These are phyloP conservation scores for Chelonus formosanus DNA, from an alignment of 2,888 invertebrate genomes.

Conservation along the genomic window DNA sequence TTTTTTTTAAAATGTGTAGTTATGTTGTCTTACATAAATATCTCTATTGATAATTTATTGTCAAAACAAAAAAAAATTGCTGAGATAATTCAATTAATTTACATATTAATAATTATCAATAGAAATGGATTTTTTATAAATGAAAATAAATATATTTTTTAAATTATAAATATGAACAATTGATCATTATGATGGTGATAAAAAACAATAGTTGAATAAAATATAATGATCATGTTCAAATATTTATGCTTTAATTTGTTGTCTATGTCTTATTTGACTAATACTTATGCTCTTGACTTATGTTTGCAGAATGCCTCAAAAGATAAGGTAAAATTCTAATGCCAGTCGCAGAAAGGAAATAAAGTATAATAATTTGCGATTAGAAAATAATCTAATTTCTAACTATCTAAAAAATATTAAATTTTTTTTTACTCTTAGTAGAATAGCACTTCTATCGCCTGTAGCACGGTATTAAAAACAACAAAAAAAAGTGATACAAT, in stretches of 20 bases:
- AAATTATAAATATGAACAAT: conserved; percentile 19
- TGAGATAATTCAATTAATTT: not conserved
- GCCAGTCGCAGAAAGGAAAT: conserved; percentile 28
- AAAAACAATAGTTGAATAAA: too few species aligned
- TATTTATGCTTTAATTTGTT: conserved; percentile 43
- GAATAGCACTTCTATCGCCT: conserved; percentile 27
- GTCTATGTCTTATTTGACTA: conserved; percentile 56
- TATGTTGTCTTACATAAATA: too few species aligned
- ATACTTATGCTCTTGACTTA: conserved; percentile 60
- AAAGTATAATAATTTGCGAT: conserved; percentile 20
- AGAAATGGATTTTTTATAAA: conserved; percentile 1
- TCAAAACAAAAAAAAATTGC: too few species aligned
- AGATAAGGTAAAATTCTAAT: conserved; percentile 60
- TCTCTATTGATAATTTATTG: too few species aligned
- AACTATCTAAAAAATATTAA: conserved; percentile 13
- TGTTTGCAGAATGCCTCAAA: conserved; percentile 63
- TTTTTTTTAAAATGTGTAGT: too few species aligned
- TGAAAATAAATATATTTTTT: not conserved
- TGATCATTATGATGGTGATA: conserved; percentile 17
- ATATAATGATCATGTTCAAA: conserved; percentile 23
- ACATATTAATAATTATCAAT: not conserved
- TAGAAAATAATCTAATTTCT: conserved; percentile 28
- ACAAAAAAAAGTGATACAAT: too few species aligned
- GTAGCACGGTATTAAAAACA: conserved; percentile 27
- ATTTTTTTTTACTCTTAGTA: conserved; percentile 13